Evolutionary conservation across 92 coral and sea anemone species (phyloP), one percentile per base, ranked within the genome.

Genomic region (Zoanthus solanderi): DNA sequence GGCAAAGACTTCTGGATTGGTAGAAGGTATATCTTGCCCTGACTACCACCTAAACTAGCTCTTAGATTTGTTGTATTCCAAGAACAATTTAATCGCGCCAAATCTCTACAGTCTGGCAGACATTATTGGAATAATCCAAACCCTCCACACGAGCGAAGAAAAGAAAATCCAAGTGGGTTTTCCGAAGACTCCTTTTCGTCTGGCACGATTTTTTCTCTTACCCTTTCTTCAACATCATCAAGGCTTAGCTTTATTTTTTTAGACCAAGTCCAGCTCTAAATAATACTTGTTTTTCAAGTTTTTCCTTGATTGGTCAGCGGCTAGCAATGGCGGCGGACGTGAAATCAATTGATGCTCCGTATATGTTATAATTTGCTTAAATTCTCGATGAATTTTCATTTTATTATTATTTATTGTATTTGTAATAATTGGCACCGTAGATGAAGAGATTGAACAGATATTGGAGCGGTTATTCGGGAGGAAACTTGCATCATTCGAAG

Each of bases 221-320:
- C 94, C 1, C 76, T 85, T 52, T 86, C 73, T 88, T 94, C 94
- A 57, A 88, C 78, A 71, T 94, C 97, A 11, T 94, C 87, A 47
- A 61, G 69, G 60, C 90, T 89, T 3, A 92, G 75, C 84, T 90
- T 88, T 73, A 94, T 94, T 69, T 92, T 94, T 37, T 77, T n/a
- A 85, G 17, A 6, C 94, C 95, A 73, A 92, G 80, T 0, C 94
- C 95, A 17, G 93, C 97, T 32, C 88, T 85, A 58, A 23, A 76
- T 47, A 90, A 89, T 4, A 80, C 74, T 84, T 94, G 95, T 84
- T 90, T 92, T 79, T 92, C 94, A 66, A 87, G n/a, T n/a, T n/a
- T n/a, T n/a, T n/a, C n/a, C n/a, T n/a, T n/a, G n/a, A n/a, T n/a
- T n/a, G n/a, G n/a, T n/a, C n/a, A n/a, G n/a, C n/a, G n/a, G n/a